Evolutionary conservation across 2,888 invertebrate species (phyloP).

Genomic region (Camptogramma bilineatum): DNA sequence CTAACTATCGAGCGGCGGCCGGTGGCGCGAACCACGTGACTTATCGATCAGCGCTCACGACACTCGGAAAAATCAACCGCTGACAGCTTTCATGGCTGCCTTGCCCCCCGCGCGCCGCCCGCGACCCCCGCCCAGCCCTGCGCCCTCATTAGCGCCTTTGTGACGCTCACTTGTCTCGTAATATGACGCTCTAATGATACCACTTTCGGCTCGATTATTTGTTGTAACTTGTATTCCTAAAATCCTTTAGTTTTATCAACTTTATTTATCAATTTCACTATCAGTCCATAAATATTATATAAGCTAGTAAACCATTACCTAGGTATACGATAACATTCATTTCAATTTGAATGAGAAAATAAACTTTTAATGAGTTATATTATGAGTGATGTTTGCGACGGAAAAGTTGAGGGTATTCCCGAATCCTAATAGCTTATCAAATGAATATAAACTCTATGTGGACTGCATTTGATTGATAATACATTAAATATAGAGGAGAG

Average conservation of each 20-base stretch:
- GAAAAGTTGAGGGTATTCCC: constrained; percentile 33
- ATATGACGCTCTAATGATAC: constrained; percentile 79
- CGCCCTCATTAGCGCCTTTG: constrained; percentile 84
- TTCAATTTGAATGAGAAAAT: constrained; percentile 25
- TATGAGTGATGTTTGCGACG: constrained; percentile 34
- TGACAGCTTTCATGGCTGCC: constrained; percentile 80
- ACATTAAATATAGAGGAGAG: constrained; percentile 48
- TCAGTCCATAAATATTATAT: background rate
- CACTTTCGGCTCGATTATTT: constrained; percentile 73
- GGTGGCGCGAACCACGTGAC: constrained; percentile 77
- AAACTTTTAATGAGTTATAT: constrained; percentile 41
- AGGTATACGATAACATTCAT: background rate
- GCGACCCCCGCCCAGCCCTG: constrained; percentile 51
- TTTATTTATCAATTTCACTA: background rate
- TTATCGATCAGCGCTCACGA: constrained; percentile 85
- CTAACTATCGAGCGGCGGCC: constrained; percentile 73
- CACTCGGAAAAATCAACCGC: constrained; percentile 86
- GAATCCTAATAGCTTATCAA: constrained; percentile 32
- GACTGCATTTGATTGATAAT: constrained; percentile 64
- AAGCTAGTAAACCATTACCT: background rate
- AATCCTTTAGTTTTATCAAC: background rate
- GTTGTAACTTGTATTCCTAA: constrained; percentile 36
- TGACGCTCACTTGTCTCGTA: constrained; percentile 82
- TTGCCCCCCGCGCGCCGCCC: constrained; percentile 51
- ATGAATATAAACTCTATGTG: constrained; percentile 62